A percentile compares a stretch with the other conserved stretches of the same genome.
These are phyloP conservation scores for Dasypolia templi DNA, from an alignment of 2,888 invertebrate genomes.

Conservation along the genomic window DNA sequence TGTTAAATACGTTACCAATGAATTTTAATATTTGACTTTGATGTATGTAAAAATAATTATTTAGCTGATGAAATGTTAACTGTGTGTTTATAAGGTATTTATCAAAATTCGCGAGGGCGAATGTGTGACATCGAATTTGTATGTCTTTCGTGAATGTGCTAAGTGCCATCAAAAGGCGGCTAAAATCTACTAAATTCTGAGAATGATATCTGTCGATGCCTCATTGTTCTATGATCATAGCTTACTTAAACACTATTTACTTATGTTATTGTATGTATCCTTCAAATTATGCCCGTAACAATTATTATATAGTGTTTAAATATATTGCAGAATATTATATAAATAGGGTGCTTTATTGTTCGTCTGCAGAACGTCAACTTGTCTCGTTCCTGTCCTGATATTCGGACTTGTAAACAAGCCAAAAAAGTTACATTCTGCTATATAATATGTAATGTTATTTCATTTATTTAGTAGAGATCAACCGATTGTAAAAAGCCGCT, in stretches of 20 bases:
- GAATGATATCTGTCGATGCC: conserved; percentile 67
- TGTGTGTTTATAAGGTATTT: conserved; percentile 53
- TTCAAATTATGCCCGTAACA: conserved; percentile 45
- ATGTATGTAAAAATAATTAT: conserved; percentile 71
- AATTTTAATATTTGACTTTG: conserved; percentile 83
- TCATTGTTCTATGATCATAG: conserved; percentile 62
- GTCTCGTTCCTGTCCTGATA: conserved; percentile 39
- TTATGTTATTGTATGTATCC: conserved; percentile 57
- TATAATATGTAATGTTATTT: conserved; percentile 40
- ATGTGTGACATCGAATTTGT: conserved; percentile 55
- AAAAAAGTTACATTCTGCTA: conserved; percentile 35
- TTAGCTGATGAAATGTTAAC: conserved; percentile 59
- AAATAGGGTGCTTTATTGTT: conserved; percentile 59
- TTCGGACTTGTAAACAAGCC: conserved; percentile 42
- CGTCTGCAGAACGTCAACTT: conserved; percentile 32
- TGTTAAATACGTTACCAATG: conserved; percentile 89
- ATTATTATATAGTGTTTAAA: conserved; percentile 54
- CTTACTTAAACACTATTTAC: conserved; percentile 52
- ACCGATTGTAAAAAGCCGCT: conserved; percentile 57
- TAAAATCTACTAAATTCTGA: conserved; percentile 70
- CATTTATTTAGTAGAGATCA: conserved; percentile 60
- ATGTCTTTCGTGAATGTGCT: conserved; percentile 63
- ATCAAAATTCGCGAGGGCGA: conserved; percentile 39
- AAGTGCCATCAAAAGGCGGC: conserved; percentile 70
- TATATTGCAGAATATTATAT: conserved; percentile 63